Base-by-base conservation (phyloP, 2,113 vertebrate species). In the Pterocles burchelli region DNA sequence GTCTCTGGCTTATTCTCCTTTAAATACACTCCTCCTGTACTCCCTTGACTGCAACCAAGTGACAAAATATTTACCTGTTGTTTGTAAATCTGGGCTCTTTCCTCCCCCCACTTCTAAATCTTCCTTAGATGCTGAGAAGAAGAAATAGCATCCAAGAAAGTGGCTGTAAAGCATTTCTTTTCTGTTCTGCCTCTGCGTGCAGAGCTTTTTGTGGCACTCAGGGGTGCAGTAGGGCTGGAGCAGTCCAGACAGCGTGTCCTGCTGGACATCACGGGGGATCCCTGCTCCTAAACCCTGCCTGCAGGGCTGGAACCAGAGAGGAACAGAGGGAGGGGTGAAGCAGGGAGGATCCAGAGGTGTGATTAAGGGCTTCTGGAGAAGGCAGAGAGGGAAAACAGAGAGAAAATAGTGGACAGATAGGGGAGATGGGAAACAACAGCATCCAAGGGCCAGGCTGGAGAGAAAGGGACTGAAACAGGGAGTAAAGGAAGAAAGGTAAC, bases 41-140 rank as follows among this genome's bases (percentile, higher is more conserved):
- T 95, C 95, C 86, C 92, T 81, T 66, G 86, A 48, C 76, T 94
- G 73, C 67, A 88, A 19, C 84, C 87, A 85, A 95, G 61, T 77
- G 38, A 36, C 49, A 78, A 88, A 94, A 85, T 96, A 94, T 94
- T 93, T 96, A 96, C 93, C 92, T 94, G 67, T 89, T 96, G 88
- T 94, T 97, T 97, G 85, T 94, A 96, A 96, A 93, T 95, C 76
- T 74, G 41, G 49, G 25, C 57, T 81, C 31, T 52, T 66, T 43
- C 41, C 41, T n/a, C 29, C 6, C 21, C 4, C 10, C 24, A 5
- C 21, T 45, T 36, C 73, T 81, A 84, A 93, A 95, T 95, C 94
- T 93, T 94, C 80, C n/a, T 63, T 84, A 51, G 68, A 68, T 61
- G 76, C 82, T 0, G 7, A 61, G 49, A 91, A 70, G 58, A 84